A percentile compares a stretch with the other conserved stretches of the same genome.
Evolutionary conservation across 2,888 invertebrate genomes (phyloP).

Genomic region (Drosophila testacea): DNA sequence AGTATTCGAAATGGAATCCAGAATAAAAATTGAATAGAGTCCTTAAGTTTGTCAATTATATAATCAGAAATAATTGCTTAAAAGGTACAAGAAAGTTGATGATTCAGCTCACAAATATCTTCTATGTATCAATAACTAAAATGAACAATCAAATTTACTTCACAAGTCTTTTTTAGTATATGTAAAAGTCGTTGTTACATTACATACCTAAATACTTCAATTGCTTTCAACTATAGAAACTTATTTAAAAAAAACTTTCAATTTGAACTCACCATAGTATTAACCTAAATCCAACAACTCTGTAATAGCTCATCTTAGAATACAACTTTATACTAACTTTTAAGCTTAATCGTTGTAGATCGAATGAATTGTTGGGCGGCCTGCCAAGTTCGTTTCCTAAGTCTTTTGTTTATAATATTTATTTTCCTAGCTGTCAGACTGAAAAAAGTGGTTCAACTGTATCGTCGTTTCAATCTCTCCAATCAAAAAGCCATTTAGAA

Average conservation of each 20-base stretch:
- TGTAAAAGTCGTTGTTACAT: too few species aligned
- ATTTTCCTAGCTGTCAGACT: conserved; percentile 64
- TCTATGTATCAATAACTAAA: too few species aligned
- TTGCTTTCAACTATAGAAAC: background rate
- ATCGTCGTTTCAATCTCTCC: conserved; percentile 72
- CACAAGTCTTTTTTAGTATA: too few species aligned
- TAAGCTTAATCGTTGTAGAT: conserved; percentile 12
- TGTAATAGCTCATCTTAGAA: background rate
- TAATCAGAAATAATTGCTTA: too few species aligned
- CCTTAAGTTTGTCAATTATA: background rate
- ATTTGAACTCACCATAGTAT: background rate
- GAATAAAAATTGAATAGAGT: background rate
- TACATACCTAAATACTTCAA: background rate
- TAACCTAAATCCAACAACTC: background rate
- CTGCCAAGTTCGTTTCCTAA: conserved; percentile 69
- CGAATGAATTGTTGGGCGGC: conserved; percentile 1
- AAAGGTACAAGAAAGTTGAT: too few species aligned
- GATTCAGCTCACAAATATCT: too few species aligned
- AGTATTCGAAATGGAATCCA: background rate
- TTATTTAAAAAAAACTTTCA: background rate
- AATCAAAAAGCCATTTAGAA: conserved; percentile 80
- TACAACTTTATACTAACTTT: conserved; percentile 10
- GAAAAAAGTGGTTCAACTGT: conserved; percentile 76
- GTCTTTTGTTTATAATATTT: conserved; percentile 64
- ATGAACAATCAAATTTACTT: too few species aligned